Evolutionary conservation across 2,888 invertebrate genomes (phyloP), one percentile per base, ranked within the genome.

Genomic region (Zootermopsis nevadensis): DNA sequence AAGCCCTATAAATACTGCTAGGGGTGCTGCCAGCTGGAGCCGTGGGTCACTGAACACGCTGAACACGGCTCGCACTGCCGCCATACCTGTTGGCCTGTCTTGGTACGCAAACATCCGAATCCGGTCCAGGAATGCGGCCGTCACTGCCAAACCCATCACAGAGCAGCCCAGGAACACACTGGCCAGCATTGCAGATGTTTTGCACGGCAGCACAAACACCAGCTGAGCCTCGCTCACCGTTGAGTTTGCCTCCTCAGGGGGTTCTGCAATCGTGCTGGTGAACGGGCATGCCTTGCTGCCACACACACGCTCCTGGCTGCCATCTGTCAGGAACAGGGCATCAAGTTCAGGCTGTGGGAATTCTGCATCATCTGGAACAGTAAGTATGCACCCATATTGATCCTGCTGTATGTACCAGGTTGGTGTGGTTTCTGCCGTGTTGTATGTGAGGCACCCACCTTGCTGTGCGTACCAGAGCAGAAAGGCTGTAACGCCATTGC

Each of bases 1-100:
- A 84, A 96, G 91, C 84, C 96, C 96, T 85, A 96, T 95, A 87
- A 96, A 96, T 69, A 95, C 91, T 6, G 95, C 94, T 89, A 96
- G 91, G 0, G 96, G 96, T 0, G 94, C 93, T 2, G 94, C 94
- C 60, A 95, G 92, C 86, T 94, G 91, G 60, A 95, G 89, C 81
- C 93, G 91, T 0, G 93, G 92, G 88, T 94, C 94, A 84, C 91
- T 91, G 86, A 93, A 92, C 1, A 91, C 90, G 60, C 90, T 90
- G 82, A 88, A 89, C 87, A 91, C 91, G 87, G 87, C 92, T 88
- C 86, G 91, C 87, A 88, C 24, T 33, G 83, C 83, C 27, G 84
- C 83, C 19, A 81, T 48, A 12, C 84, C 80, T 6, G 83, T 80
- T 30, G 82, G 82, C 12, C 83, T 67, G 27, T 72, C 84, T 38